Base-by-base conservation (phyloP, 2,113 vertebrate species). In the Campylomormyrus numenius region DNA sequence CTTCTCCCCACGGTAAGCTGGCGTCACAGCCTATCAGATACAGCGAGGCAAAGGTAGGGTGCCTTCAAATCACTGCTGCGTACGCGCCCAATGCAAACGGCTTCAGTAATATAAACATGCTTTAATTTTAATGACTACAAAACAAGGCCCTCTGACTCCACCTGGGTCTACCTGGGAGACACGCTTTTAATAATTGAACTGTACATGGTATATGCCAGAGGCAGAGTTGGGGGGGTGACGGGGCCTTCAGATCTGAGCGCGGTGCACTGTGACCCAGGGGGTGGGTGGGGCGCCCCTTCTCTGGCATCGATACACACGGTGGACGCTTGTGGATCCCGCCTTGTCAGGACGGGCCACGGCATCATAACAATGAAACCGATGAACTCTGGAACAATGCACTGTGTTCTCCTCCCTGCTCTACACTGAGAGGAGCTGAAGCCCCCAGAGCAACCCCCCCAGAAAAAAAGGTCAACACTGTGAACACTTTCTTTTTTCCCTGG, bases 121-220 rank as follows among this genome's bases (percentile, higher is more conserved):
- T 97, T 97, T 97, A 97, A 97, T 98, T 97, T 97, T 97, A 96
- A 97, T 96, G 97, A 97, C 96, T 97, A 97, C 96, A 97, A 97
- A 97, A 97, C 96, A 97, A 97, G 96, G 96, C 95, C 96, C 96
- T 96, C 96, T 96, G 96, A 96, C 96, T 96, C 95, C 96, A 95
- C 96, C 96, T 35, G 95, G 95, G 96, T 96, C 96, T 97, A 98
- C 97, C 97, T 97, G 96, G 96, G 98, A 97, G 96, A 96, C 95
- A 93, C 94, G 95, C 95, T 97, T 97, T 98, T 98, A 99, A 99
- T 98, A 98, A 99, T 98, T 98, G 97, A 98, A 97, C 96, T 95
- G 95, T 95, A 80, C 74, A 80, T 80, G 74, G 74, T 80, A 95
- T 96, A 96, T 97, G 96, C 97, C 96, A 96, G 96, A 98, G 97